phyloP scores from a whole-genome alignment of 2,113 vertebrate genomes.

The Prolemur simus region DNA sequence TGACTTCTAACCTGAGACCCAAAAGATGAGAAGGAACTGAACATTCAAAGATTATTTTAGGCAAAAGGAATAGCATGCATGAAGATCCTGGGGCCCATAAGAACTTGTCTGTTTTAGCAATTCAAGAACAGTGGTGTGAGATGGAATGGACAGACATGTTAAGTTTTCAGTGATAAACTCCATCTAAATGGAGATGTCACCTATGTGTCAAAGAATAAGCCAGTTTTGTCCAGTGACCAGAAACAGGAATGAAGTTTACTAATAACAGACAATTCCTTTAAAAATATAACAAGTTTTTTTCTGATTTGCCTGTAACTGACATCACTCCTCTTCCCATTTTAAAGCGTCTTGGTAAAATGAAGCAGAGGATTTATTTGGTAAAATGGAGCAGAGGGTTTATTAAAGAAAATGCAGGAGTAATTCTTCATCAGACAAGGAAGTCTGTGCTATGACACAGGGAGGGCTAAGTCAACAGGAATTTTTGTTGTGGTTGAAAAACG shows the following conservation, averaged over 20 bases:
- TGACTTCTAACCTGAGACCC: background rate
- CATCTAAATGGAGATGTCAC: background rate
- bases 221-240: background rate
- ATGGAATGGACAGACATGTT: background rate
- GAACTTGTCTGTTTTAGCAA: background rate
- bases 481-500: background rate
- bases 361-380: background rate
- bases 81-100: background rate
- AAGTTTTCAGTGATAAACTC: background rate
- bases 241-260: background rate
- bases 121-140: background rate
- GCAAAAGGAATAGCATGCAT: background rate
- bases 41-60: background rate
- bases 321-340: background rate
- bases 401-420: background rate
- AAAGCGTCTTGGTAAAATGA: slow-evolving; percentile 1
- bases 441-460: background rate
- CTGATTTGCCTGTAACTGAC: background rate
- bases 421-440: background rate
- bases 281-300: background rate
- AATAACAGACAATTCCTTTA: background rate
- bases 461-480: background rate
- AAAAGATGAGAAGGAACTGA: background rate
- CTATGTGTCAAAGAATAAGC: background rate
- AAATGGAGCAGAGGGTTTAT: background rate